Evolutionary conservation across 2,888 invertebrate species (phyloP).

Genomic region (Acleris holmiana): DNA sequence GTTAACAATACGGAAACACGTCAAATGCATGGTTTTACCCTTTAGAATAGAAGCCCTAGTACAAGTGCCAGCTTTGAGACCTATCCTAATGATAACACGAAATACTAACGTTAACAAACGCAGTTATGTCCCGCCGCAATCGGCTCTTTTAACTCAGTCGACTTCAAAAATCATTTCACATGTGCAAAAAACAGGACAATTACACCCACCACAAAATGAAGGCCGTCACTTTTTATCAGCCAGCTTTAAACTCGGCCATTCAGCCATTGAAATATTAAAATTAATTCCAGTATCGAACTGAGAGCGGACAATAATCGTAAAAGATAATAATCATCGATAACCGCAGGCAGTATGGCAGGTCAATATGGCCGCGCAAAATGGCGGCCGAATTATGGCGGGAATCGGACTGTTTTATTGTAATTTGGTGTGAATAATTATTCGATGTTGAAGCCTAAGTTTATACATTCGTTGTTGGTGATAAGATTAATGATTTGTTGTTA

Average conservation of each 20-base stretch:
- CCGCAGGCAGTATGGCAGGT: conserved; percentile 43
- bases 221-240: conserved; percentile 34
- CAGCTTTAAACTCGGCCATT: conserved; percentile 40
- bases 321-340: conserved; percentile 51
- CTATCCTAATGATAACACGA: no score
- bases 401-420: neutral
- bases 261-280: conserved; percentile 43
- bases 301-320: conserved; percentile 48
- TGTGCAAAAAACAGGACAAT: conserved; percentile 4
- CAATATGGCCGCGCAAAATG: conserved; percentile 34
- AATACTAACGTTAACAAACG: no score
- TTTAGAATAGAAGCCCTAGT: no score
- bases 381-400: conserved; percentile 15
- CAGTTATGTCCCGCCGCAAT: neutral
- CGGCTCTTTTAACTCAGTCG: no score
- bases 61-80: no score
- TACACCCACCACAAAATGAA: neutral
- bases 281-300: conserved; percentile 45
- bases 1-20: no score
- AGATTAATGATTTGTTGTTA: no score
- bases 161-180: neutral
- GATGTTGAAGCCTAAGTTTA: neutral
- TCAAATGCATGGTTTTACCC: no score
- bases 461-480: neutral
- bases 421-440: conserved; percentile 1